phyloP scores from a whole-genome alignment of 2,888 invertebrate species.

The Diaphora mendica region DNA sequence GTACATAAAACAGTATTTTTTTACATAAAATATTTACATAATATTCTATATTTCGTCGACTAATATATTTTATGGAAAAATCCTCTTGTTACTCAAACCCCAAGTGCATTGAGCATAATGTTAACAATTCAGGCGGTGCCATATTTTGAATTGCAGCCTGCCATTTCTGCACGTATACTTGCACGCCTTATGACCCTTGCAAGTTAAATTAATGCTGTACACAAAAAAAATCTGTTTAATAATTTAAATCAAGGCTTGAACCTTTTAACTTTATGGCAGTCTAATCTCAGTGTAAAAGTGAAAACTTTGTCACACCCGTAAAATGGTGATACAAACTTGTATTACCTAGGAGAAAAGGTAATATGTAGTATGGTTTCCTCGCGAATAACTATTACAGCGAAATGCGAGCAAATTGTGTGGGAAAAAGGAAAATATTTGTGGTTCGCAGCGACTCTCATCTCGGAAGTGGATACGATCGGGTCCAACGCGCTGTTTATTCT shows the following conservation, averaged over 20 bases:
- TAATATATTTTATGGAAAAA: no score
- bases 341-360: slow-evolving; percentile 18
- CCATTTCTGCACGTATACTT: no score
- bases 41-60: no score
- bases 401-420: slow-evolving; percentile 39
- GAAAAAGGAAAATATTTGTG: slow-evolving; percentile 45
- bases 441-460: slow-evolving; percentile 37
- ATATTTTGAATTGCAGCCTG: no score
- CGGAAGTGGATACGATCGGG: slow-evolving; percentile 44
- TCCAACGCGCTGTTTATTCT: slow-evolving; percentile 36
- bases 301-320: slow-evolving; percentile 10
- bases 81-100: no score
- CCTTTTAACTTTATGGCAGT: not conserved
- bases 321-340: slow-evolving; percentile 7
- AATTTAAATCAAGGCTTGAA: not conserved
- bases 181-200: no score
- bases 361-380: slow-evolving; percentile 26
- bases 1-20: no score
- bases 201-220: no score
- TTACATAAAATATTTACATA: no score
- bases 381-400: slow-evolving; percentile 39
- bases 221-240: not conserved
- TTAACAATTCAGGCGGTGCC: no score
- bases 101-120: no score
- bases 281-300: not conserved